phyloP scores from a whole-genome alignment of 2,888 invertebrate genomes.

The Diadromus collaris region DNA sequence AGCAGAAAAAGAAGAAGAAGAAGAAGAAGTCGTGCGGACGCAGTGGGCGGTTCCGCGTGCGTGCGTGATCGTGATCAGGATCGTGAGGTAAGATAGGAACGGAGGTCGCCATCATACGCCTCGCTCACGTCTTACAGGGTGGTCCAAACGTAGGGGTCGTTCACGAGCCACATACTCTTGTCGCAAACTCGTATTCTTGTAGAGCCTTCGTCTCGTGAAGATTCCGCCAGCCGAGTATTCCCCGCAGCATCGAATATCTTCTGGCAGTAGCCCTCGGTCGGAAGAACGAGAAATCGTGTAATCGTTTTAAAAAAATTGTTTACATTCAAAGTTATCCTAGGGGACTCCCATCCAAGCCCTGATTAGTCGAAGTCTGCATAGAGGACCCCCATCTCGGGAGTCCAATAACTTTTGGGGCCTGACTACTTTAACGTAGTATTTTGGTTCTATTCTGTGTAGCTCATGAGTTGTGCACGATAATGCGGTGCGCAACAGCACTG shows the following conservation, averaged over 20 bases:
- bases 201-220: background rate
- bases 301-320: too few species aligned
- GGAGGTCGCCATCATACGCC: conserved; percentile 72
- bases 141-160: conserved; percentile 70
- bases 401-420: too few species aligned
- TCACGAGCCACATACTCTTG: conserved; percentile 30
- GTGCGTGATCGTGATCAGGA: conserved; percentile 77
- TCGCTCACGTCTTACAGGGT: conserved; percentile 69
- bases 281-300: too few species aligned
- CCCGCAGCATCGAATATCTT: conserved; percentile 8
- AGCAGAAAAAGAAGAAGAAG: conserved; percentile 38
- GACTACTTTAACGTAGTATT: too few species aligned
- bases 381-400: too few species aligned
- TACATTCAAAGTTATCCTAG: too few species aligned
- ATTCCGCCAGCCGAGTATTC: background rate
- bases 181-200: background rate
- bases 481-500: too few species aligned
- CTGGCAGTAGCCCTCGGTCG: background rate
- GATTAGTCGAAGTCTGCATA: too few species aligned
- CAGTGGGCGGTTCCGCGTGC: conserved; percentile 76
- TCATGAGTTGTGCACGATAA: too few species aligned
- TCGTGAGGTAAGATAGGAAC: conserved; percentile 73
- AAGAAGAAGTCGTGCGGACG: conserved; percentile 65
- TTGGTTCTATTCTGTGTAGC: too few species aligned
- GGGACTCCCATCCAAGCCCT: too few species aligned